Percentiles rank a stretch among this genome's conserved stretches.
Conservation (phyloP, 2,113 vertebrate genomes). For the Pluvianellus socialis region DNA sequence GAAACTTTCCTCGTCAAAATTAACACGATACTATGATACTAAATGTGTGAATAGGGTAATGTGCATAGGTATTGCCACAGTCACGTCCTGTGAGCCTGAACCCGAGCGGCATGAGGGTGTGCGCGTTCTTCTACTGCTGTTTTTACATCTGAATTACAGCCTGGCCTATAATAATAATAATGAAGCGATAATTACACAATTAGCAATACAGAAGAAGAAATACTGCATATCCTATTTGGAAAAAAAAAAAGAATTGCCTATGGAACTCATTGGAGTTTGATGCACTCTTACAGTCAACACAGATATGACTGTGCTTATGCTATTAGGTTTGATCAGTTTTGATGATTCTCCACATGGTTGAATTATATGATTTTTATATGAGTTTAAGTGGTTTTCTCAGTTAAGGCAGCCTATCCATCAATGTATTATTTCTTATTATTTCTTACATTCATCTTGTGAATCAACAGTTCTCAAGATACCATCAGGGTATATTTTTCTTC, state of each 20-base stretch:
- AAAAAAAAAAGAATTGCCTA: background rate
- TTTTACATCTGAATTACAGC: background rate
- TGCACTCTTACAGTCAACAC: background rate
- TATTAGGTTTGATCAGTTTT: background rate
- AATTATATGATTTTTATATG: background rate
- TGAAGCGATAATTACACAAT: background rate
- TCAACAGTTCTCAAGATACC: background rate
- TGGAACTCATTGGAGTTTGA: background rate
- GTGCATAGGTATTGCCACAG: background rate
- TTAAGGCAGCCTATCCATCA: background rate
- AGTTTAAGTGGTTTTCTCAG: background rate
- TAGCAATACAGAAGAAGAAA: background rate
- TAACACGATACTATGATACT: background rate
- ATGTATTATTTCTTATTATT: background rate
- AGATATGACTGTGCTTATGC: background rate
- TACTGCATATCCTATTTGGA: background rate
- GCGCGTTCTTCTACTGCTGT: rapidly evolving
- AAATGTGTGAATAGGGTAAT: background rate
- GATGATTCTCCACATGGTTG: background rate
- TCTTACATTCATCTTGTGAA: background rate
- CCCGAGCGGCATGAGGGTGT: background rate
- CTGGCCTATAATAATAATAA: too few relatives aligned
- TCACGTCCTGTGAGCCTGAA: background rate
- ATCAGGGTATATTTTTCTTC: background rate
- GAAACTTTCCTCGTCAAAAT: background rate